Conservation (phyloP, 2,888 invertebrate species). For the Mechanitis mazaeus region DNA sequence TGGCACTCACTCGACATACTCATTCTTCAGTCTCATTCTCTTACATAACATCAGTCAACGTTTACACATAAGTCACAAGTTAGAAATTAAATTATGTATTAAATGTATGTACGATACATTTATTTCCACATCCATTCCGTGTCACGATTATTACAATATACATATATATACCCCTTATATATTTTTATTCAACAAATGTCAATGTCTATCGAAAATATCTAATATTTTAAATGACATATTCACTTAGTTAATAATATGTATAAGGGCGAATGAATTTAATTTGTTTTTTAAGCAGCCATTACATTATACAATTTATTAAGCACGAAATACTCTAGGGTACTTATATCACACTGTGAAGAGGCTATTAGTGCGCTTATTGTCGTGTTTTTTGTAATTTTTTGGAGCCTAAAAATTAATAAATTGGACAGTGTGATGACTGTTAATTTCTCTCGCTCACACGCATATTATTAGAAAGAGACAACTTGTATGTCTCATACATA, state of each 20-base stretch:
- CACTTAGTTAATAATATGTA: neutral
- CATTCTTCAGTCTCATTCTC: conserved; percentile 40
- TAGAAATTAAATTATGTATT: neutral
- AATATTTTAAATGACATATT: conserved; percentile 10
- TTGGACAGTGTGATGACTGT: no score
- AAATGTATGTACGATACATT: neutral
- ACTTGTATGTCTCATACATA: no score
- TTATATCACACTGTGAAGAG: no score
- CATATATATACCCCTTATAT: neutral
- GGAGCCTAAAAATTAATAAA: no score
- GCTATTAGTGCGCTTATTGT: no score
- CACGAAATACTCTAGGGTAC: no score
- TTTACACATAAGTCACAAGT: conserved; percentile 29
- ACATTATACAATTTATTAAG: no score
- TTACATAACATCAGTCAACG: conserved; percentile 35
- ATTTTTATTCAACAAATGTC: neutral
- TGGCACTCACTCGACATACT: conserved; percentile 33
- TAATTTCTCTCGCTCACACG: no score
- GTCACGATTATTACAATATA: neutral
- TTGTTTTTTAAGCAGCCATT: neutral
- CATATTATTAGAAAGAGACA: no score
- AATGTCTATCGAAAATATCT: conserved; percentile 12
- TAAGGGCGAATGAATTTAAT: neutral
- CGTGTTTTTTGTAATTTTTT: no score
- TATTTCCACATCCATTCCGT: neutral